phyloP scores from a whole-genome alignment of 1,140 invertebrate species.

The Hestina assimilis region DNA sequence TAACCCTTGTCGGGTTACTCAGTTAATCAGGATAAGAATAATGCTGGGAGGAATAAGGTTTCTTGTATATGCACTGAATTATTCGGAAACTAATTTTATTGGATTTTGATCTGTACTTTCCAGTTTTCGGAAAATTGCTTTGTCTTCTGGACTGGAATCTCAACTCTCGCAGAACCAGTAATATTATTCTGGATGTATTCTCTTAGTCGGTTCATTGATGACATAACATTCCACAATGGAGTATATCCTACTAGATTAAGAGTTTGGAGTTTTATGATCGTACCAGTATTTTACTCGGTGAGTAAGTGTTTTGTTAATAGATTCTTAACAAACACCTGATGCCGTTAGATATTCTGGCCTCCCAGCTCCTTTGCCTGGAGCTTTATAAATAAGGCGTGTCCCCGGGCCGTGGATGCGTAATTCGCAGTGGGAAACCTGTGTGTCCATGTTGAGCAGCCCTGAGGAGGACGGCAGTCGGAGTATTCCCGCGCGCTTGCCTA shows the following conservation, averaged over 20 bases:
- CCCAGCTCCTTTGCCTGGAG: no score
- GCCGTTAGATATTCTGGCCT: background rate
- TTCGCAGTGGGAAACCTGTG: no score
- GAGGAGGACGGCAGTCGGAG: no score
- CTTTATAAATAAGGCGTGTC: no score
- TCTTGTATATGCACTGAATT: no score
- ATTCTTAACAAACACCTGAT: background rate
- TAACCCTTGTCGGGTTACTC: no score
- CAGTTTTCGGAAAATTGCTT: slow-evolving; percentile 5
- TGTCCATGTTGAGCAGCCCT: no score
- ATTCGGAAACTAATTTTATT: no score
- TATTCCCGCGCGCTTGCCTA: no score
- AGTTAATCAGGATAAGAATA: no score
- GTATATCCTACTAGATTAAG: slow-evolving; percentile 25
- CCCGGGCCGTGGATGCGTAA: no score
- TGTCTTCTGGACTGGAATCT: slow-evolving; percentile 1
- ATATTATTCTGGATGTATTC: slow-evolving; percentile 34
- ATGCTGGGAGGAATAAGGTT: no score
- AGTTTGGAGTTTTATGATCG: slow-evolving; percentile 26
- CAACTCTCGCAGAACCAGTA: slow-evolving; percentile 22
- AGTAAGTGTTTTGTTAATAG: background rate
- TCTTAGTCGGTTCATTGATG: slow-evolving; percentile 31
- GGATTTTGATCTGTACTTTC: slow-evolving; percentile 6
- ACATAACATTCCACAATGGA: slow-evolving; percentile 38
- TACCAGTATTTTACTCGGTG: slow-evolving; percentile 35